Base-by-base conservation (phyloP, 2,888 invertebrate genomes). In the Trileptium ribeirensis region DNA sequence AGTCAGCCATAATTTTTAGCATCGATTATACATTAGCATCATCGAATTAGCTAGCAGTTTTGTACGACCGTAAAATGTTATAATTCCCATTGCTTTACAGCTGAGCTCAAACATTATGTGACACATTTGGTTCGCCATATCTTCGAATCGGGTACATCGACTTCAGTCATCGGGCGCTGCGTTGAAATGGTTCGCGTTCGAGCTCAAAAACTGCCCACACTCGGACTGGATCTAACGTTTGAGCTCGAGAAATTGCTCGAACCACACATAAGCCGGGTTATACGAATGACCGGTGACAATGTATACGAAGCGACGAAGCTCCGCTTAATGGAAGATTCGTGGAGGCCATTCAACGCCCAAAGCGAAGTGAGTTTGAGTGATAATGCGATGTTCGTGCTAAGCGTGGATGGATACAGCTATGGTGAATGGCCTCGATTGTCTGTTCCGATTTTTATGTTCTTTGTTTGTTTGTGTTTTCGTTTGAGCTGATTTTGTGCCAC, bases 151-250 rank as follows among this genome's bases (percentile, higher is more conserved):
- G 80, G 81, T 1, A 67, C 82, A 38, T 70, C 81, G 67, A 40
- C 79, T 0, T 38, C 74, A 0, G 81, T 83, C 1, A 3, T 83
- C 29, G 83, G 82, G 3, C 80, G 81, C 31, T 51, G 67, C 24
- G 67, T 83, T 24, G 36, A 37, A 8, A 37, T 74, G 8, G 67
- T 64, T 1, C 37, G 33, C 64, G 34, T 51, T 85, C 86, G 67
- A 87, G 92, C 39, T n/a, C 77, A 37, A 3, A 36, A 36, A 91
- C 87, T 92, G 78, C 90, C 90, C 80, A 90, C 90, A 36, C 90
- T 92, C 83, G 97, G 97, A 0, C 91, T 98, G 86, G 97, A 98
- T 90, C 91, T 98, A 82, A 93, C 94, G 84, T 97, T 96, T 89
- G 94, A 95, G 88, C 91, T 98, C 86, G 95, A 97, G 88, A 94